Evolutionary conservation across 2,888 invertebrate genomes (phyloP).

Genomic region (Phlogophora meticulosa): DNA sequence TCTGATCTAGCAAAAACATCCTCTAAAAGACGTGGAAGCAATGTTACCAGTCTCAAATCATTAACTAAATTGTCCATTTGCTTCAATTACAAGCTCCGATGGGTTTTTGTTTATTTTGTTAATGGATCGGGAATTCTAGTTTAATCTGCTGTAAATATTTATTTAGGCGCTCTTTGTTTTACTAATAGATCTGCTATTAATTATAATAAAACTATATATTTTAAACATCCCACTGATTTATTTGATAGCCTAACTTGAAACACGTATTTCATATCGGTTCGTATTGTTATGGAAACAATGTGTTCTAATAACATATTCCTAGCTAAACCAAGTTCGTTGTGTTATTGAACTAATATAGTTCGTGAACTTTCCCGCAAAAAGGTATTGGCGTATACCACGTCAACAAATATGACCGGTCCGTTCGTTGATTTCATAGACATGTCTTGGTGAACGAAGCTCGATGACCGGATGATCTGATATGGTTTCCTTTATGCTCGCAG

Average conservation of each 20-base stretch:
- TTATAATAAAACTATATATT: conserved; percentile 9
- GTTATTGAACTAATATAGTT: conserved; percentile 33
- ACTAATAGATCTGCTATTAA: conserved; percentile 23
- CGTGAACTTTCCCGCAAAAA: conserved; percentile 13
- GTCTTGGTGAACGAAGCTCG: conserved; percentile 24
- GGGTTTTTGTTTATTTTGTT: conserved; percentile 37
- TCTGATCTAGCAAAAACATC: not conserved
- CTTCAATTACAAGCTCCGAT: conserved; percentile 22
- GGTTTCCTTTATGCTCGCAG: conserved; percentile 29
- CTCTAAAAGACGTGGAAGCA: not conserved
- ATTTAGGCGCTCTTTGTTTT: conserved; percentile 39
- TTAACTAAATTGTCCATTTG: conserved; percentile 13
- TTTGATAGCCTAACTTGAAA: conserved; percentile 14
- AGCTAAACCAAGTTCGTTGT: conserved; percentile 21
- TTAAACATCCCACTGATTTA: not conserved
- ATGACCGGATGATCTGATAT: conserved; percentile 32
- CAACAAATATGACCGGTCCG: conserved; percentile 5
- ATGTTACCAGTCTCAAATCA: conserved; percentile 9
- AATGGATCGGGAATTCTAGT: conserved; percentile 42
- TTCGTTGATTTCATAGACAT: conserved; percentile 27
- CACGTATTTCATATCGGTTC: conserved; percentile 36
- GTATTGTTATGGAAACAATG: conserved; percentile 25
- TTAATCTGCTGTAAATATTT: conserved; percentile 42
- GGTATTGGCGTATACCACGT: not conserved
- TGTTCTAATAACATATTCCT: conserved; percentile 31